Percentiles rank a stretch among this genome's conserved stretches.
These are phyloP conservation scores for Drosophila greeni DNA, from an alignment of 2,888 invertebrate species.

Conservation along the genomic window DNA sequence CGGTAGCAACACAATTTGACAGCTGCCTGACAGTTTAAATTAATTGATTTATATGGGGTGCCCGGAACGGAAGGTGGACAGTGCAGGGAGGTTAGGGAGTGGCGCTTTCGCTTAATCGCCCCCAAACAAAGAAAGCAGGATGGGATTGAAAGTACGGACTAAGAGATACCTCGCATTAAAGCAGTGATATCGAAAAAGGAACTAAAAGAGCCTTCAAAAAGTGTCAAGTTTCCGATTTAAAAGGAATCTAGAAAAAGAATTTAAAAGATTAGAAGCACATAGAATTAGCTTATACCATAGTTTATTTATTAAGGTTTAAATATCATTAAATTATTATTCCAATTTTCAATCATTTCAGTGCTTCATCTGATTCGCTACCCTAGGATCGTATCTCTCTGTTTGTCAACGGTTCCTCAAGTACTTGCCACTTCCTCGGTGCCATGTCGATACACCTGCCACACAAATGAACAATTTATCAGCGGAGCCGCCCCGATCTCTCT, in stretches of 20 bases:
- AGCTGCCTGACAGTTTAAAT: slow-evolving; percentile 76
- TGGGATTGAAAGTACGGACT: background rate
- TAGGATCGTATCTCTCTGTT: slow-evolving; percentile 50
- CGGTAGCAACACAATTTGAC: slow-evolving; percentile 76
- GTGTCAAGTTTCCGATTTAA: too few species aligned
- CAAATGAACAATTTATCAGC: slow-evolving; percentile 31
- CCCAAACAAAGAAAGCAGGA: slow-evolving; percentile 18
- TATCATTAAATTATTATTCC: background rate
- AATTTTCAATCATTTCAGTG: slow-evolving; percentile 1
- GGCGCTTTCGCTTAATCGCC: slow-evolving; percentile 36
- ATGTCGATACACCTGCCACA: slow-evolving; percentile 36
- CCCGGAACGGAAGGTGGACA: slow-evolving; percentile 40
- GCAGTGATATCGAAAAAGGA: background rate
- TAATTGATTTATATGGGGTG: slow-evolving; percentile 74
- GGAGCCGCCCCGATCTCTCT: slow-evolving; percentile 18
- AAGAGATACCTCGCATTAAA: background rate
- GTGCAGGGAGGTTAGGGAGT: slow-evolving; percentile 44
- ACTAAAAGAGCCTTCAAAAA: too few species aligned
- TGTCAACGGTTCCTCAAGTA: slow-evolving; percentile 51
- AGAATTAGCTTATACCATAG: too few species aligned
- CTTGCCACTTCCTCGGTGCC: slow-evolving; percentile 17
- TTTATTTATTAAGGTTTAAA: too few species aligned
- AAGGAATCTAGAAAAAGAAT: too few species aligned
- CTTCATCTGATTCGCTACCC: slow-evolving; percentile 4
- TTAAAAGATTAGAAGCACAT: too few species aligned